Evolutionary conservation across 2,888 invertebrate genomes (phyloP).

Genomic region (Pinctada fucata): DNA sequence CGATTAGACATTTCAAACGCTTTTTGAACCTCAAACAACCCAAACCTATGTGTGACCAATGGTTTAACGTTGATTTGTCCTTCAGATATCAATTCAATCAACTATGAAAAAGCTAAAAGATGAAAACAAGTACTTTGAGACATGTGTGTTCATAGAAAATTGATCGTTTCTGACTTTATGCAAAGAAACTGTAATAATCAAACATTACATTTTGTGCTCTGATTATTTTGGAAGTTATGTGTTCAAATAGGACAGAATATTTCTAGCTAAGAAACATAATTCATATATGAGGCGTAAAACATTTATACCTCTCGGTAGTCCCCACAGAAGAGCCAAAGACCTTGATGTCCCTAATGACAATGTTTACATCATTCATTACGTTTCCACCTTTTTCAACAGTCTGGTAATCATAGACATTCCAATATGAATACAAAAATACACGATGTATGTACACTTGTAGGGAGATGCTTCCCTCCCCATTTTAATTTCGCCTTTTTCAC

Average conservation of each 20-base stretch:
- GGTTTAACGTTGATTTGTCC: constrained; percentile 1
- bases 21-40: background rate
- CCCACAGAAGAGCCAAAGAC: background rate
- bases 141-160: no score
- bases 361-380: background rate
- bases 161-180: no score
- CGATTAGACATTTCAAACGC: background rate
- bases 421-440: background rate
- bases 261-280: no score
- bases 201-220: no score
- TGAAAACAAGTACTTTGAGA: no score
- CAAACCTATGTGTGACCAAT: background rate
- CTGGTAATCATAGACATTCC: background rate
- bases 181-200: no score
- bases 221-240: no score
- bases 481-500: no score
- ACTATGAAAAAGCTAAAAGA: background rate
- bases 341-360: background rate
- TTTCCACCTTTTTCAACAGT: background rate
- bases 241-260: no score
- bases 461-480: no score
- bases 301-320: background rate
- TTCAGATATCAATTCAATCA: background rate
- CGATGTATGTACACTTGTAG: no score
- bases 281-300: no score